phyloP scores from a whole-genome alignment of 1,140 invertebrate genomes.

The Drosophila insularis region DNA sequence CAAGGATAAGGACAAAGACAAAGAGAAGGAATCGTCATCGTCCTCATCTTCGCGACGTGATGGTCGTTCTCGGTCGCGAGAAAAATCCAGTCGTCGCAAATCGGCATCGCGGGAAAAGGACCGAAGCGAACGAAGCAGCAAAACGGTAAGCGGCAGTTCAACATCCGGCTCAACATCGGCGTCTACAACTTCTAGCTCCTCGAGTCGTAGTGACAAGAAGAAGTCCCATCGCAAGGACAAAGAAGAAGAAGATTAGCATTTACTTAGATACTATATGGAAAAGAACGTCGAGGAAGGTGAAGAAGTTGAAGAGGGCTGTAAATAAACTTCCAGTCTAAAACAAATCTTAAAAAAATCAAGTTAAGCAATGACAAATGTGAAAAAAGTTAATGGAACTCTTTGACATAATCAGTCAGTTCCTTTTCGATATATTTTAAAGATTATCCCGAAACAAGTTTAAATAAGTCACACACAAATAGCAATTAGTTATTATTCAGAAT shows the following conservation, averaged over 20 bases:
- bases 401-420: background rate
- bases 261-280: slow-evolving; percentile 55
- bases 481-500: background rate
- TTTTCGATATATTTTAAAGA: background rate
- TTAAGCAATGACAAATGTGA: slow-evolving; percentile 1
- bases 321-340: slow-evolving; percentile 49
- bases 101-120: slow-evolving; percentile 85
- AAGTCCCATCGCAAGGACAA: slow-evolving; percentile 86
- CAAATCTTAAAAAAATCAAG: slow-evolving; percentile 19
- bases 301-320: slow-evolving; percentile 26
- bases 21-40: slow-evolving; percentile 37
- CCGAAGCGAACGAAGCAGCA: slow-evolving; percentile 83
- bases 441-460: background rate
- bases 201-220: slow-evolving; percentile 84
- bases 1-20: slow-evolving; percentile 57
- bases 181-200: slow-evolving; percentile 25
- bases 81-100: slow-evolving; percentile 84
- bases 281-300: slow-evolving; percentile 19
- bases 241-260: slow-evolving; percentile 84
- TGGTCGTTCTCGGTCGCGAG: slow-evolving; percentile 84
- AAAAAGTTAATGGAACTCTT: background rate
- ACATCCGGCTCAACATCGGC: slow-evolving; percentile 28
- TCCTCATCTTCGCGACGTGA: slow-evolving; percentile 83
- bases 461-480: slow-evolving; percentile 1
- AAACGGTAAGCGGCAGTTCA: slow-evolving; percentile 43